Percentiles rank a stretch among this genome's conserved stretches.
These are phyloP conservation scores for Labrus mixtus DNA, from an alignment of 2,113 vertebrate genomes.

Conservation along the genomic window DNA sequence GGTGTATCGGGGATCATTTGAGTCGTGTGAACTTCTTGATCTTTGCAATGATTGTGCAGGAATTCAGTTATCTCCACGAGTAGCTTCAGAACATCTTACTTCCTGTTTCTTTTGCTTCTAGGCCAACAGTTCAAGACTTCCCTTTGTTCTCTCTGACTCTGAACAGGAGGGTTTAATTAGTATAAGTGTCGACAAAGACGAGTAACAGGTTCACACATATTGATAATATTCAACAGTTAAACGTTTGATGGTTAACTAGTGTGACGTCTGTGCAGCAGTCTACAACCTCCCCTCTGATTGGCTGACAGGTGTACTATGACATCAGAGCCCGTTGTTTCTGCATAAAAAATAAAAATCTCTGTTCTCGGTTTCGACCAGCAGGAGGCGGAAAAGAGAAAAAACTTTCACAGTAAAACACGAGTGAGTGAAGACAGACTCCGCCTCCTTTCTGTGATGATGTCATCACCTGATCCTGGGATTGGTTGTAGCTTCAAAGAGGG, in stretches of 20 bases:
- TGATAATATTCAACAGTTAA: background rate
- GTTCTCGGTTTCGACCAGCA: slow-evolving; percentile 4
- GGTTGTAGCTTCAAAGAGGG: slow-evolving; percentile 1
- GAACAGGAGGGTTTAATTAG: background rate
- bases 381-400: background rate
- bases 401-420: slow-evolving; percentile 20
- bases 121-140: background rate
- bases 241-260: background rate
- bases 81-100: background rate
- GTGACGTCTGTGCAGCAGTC: background rate
- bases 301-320: slow-evolving; percentile 8
- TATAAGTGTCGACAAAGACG: background rate
- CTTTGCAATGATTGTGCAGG: too few species aligned
- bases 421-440: background rate
- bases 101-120: slow-evolving; percentile 1
- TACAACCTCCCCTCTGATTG: slow-evolving; percentile 10
- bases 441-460: slow-evolving; percentile 11
- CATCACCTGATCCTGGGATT: slow-evolving; percentile 25
- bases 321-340: slow-evolving; percentile 3
- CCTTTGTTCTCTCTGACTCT: background rate
- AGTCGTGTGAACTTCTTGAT: too few species aligned
- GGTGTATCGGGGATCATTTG: too few species aligned
- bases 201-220: slow-evolving; percentile 10
- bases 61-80: too few species aligned
- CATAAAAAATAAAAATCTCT: slow-evolving; percentile 2